Evolutionary conservation across 2,797 vertebrate species (phyloP).

Genomic region (Gallinago stenura): DNA sequence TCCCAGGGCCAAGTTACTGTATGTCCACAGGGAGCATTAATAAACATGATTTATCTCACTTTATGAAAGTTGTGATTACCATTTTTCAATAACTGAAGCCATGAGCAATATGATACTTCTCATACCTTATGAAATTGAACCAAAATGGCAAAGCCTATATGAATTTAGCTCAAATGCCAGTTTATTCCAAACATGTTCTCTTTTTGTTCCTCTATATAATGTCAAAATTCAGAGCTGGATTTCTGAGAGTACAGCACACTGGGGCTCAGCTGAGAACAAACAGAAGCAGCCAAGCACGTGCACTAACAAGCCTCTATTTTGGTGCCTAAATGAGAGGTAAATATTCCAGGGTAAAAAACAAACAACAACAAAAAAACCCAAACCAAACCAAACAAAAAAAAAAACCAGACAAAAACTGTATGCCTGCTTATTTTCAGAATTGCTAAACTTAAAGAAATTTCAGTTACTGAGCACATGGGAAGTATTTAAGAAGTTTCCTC

Average conservation of each 20-base stretch:
- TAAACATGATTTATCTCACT: background rate
- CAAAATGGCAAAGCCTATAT: background rate
- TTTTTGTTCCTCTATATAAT: background rate
- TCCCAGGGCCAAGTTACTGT: background rate
- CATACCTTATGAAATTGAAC: background rate
- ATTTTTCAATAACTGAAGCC: slow-evolving; percentile 17
- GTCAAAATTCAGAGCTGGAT: background rate
- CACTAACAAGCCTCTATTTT: background rate
- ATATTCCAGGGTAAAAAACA: background rate
- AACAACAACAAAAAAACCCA: background rate
- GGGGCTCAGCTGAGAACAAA: background rate
- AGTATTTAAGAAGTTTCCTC: background rate
- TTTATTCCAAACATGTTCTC: background rate
- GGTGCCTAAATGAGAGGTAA: background rate
- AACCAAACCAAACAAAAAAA: too few species aligned
- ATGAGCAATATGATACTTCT: background rate
- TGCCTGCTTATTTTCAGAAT: background rate
- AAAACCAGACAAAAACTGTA: background rate
- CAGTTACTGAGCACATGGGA: background rate
- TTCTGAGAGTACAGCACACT: background rate
- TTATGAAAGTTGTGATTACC: background rate
- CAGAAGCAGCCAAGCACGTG: background rate
- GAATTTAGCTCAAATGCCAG: background rate
- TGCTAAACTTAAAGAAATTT: background rate
- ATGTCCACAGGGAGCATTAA: background rate